A percentile compares a stretch with the other conserved stretches of the same genome.
These are phyloP conservation scores for Auanema sp. DNA, from an alignment of 2,888 invertebrate genomes.

Conservation along the genomic window DNA sequence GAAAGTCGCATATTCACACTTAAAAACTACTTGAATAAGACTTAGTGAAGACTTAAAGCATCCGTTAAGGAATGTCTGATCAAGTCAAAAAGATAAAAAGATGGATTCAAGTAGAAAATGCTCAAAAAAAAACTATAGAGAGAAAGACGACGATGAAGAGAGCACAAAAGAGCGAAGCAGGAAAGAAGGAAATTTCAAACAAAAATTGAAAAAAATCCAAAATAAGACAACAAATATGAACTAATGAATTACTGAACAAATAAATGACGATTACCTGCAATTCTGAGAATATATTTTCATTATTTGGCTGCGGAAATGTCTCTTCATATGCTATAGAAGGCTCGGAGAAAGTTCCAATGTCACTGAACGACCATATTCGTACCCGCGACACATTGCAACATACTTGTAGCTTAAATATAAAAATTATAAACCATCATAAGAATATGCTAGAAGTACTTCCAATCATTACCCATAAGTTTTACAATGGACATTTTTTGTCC, in stretches of 20 bases:
- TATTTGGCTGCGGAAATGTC: conserved; percentile 9
- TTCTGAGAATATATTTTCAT: conserved; percentile 18
- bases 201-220: neutral
- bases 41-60: too few relatives aligned
- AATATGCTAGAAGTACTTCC: neutral
- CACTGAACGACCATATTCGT: conserved; percentile 15
- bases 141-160: neutral
- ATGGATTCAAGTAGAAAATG: too few relatives aligned
- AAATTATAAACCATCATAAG: neutral
- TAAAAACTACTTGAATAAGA: too few relatives aligned
- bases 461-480: conserved; percentile 1
- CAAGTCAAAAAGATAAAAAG: too few relatives aligned
- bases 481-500: neutral
- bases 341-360: conserved; percentile 7
- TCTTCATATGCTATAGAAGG: conserved; percentile 12
- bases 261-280: conserved; percentile 9
- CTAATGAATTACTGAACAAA: too few relatives aligned
- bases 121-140: neutral
- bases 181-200: neutral
- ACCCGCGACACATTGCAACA: conserved; percentile 20
- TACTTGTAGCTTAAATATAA: conserved; percentile 21
- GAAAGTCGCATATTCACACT: too few relatives aligned
- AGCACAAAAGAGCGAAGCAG: neutral
- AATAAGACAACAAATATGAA: too few relatives aligned
- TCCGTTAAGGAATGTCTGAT: too few relatives aligned